These are phyloP conservation scores for Xiphorhynchus erythropygius DNA, from an alignment of 2,797 vertebrate species.

Conservation along the genomic window DNA sequence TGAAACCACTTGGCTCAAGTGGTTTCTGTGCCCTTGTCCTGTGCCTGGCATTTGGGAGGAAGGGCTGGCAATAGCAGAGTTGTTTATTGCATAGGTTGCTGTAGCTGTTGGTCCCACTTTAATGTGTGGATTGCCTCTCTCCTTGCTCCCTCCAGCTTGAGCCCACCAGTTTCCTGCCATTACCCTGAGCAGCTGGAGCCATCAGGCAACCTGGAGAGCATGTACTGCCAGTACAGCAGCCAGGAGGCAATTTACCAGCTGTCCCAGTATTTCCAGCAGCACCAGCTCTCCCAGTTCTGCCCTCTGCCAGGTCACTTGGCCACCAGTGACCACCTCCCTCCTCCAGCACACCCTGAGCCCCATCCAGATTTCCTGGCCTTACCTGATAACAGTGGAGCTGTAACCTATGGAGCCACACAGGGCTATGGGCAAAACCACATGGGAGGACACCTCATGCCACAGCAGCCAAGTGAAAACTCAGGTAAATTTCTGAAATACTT, in stretches of 20 bases:
- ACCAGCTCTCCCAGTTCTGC: conserved; percentile 76
- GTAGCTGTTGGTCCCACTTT: not conserved
- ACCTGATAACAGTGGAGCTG: conserved; percentile 66
- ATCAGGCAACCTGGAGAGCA: conserved; percentile 14
- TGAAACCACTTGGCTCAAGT: not conserved
- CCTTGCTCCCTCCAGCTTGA: conserved; percentile 25
- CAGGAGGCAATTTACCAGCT: conserved; percentile 60
- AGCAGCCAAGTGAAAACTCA: conserved; percentile 71
- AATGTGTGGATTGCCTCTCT: not conserved
- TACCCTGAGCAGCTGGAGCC: conserved; percentile 58
- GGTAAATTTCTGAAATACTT: conserved; percentile 62
- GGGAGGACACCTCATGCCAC: conserved; percentile 76
- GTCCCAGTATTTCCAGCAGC: conserved; percentile 65
- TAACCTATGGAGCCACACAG: conserved; percentile 74
- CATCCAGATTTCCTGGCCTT: conserved; percentile 77
- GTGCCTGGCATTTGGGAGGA: not conserved
- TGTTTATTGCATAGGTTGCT: not conserved
- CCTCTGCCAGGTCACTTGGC: conserved; percentile 75
- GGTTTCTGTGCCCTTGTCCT: not conserved
- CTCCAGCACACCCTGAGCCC: conserved; percentile 74
- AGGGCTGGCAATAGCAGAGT: not conserved
- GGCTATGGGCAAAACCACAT: conserved; percentile 75
- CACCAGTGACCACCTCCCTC: conserved; percentile 70
- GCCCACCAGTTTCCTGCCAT: not conserved
- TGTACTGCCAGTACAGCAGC: conserved; percentile 70